phyloP scores from a whole-genome alignment of 2,797 vertebrate species.

The Betta splendens region DNA sequence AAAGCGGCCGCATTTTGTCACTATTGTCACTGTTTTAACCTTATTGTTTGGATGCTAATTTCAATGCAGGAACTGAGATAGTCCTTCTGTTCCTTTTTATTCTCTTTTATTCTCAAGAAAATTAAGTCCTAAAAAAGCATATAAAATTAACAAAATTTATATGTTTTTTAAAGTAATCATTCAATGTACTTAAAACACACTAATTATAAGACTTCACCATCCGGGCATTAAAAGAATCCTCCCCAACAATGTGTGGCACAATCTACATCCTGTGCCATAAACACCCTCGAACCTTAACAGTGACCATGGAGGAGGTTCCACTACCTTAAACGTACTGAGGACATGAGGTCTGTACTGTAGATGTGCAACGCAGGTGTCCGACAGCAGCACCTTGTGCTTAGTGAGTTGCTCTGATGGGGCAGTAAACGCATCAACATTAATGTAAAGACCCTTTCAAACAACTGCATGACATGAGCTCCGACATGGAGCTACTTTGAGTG shows the following conservation, averaged over 20 bases:
- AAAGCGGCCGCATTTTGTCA: conserved; percentile 34
- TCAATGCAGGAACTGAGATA: conserved; percentile 19
- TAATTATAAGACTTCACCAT: too few species aligned
- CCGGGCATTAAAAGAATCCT: not conserved
- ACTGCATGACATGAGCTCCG: not conserved
- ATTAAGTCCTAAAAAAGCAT: too few species aligned
- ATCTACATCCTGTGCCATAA: not conserved
- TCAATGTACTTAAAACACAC: too few species aligned
- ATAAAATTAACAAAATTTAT: too few species aligned
- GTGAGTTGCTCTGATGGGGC: not conserved
- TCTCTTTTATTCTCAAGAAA: too few species aligned
- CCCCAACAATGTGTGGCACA: not conserved
- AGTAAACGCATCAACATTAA: not conserved
- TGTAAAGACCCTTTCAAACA: not conserved
- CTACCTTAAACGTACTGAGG: not conserved
- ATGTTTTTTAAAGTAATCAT: too few species aligned
- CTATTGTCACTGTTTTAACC: conserved; percentile 24
- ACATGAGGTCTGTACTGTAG: not conserved
- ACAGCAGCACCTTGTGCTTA: not conserved
- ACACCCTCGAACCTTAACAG: not conserved
- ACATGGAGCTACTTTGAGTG: too few species aligned
- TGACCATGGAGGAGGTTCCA: not conserved
- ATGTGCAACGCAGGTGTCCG: not conserved
- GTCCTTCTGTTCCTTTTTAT: not conserved
- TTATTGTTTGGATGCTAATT: conserved; percentile 14